A percentile compares a stretch with the other conserved stretches of the same genome.
Evolutionary conservation across 2,113 vertebrate species (phyloP).

Genomic region (Suncus etruscus): DNA sequence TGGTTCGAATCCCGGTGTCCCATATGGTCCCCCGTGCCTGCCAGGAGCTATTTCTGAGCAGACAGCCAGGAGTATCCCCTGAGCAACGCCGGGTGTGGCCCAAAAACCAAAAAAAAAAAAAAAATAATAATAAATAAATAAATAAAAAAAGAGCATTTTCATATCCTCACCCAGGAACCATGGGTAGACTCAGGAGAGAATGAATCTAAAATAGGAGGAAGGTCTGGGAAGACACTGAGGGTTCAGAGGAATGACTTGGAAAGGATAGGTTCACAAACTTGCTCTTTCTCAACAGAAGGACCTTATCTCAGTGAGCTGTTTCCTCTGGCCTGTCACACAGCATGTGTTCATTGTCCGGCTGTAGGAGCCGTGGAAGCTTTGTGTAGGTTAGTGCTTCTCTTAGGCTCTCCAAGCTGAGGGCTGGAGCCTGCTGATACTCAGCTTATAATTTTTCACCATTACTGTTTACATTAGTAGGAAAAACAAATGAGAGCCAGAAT

Average conservation of each 20-base stretch:
- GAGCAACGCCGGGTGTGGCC: too few species aligned
- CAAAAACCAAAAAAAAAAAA: too few species aligned
- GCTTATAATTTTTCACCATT: conserved; percentile 52
- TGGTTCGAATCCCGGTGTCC: too few species aligned
- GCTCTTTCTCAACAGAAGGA: conserved; percentile 27
- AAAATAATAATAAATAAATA: too few species aligned
- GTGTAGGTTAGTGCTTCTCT: background rate
- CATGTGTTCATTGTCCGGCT: background rate
- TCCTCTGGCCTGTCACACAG: background rate
- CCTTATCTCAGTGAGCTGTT: background rate
- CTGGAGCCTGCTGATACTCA: conserved; percentile 64
- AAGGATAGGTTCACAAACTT: conserved; percentile 36
- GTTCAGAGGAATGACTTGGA: background rate
- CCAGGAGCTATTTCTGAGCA: too few species aligned
- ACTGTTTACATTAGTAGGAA: conserved; percentile 19
- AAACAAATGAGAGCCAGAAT: background rate
- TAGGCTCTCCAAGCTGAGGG: conserved; percentile 7
- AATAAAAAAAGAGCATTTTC: too few species aligned
- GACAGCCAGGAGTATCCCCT: too few species aligned
- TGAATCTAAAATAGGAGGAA: background rate
- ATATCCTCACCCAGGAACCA: background rate
- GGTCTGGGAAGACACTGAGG: fast-evolving
- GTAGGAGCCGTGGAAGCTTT: conserved; percentile 30
- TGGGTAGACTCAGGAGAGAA: too few species aligned
- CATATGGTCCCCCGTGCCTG: too few species aligned